Base-by-base conservation (phyloP, 2,888 invertebrate species). In the Brachycybe producta region DNA sequence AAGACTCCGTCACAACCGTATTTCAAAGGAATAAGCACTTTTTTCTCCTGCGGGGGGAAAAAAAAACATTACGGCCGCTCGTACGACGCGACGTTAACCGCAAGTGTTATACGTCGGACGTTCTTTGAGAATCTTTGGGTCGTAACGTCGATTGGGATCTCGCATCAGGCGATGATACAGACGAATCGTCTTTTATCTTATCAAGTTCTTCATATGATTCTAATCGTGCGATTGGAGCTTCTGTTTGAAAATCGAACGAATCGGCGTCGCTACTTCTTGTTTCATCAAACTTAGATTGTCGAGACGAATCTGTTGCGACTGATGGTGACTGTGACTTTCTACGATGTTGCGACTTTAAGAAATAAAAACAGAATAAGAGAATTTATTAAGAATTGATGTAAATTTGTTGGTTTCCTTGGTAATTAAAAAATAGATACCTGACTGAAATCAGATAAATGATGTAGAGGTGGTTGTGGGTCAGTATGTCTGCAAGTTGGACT, bases 131-230 rank as follows among this genome's bases (percentile, higher is more conserved):
- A 13, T 44, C 45, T 30, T 44, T 44, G 19, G 45, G 8, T n/a
- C 21, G 21, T 19, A 15, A 21, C 19, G 17, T 19, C 5, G 15
- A 19, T 8, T 8, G 24, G n/a, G 19, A 34, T 19, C 21, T 19
- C 21, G 24, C 15, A 11, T 44, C 45, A 15, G 45, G 45, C 21
- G 34, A 44, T 19, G 38, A 38, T 8, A 8, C 15, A 7, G 41
- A 21, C 7, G 51, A 51, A 27, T 44, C 35, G 13, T 23, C 51
- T n/a, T 19, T 15, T 3, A 35, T 8, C 11, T 19, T 32, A n/a
- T 53, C 75, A 57, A 76, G 67, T 66, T 78, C 78, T 61, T 78
- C 78, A 59, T 78, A 65, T 38, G 78, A 78, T 64, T 78, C 78
- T 59, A 78, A 68, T 63, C 76, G 74, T 49, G 78, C 78, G 56